A percentile compares a stretch with the other conserved stretches of the same genome.
Evolutionary conservation across 2,888 invertebrate genomes (phyloP).

Genomic region (Drosophila putrida): DNA sequence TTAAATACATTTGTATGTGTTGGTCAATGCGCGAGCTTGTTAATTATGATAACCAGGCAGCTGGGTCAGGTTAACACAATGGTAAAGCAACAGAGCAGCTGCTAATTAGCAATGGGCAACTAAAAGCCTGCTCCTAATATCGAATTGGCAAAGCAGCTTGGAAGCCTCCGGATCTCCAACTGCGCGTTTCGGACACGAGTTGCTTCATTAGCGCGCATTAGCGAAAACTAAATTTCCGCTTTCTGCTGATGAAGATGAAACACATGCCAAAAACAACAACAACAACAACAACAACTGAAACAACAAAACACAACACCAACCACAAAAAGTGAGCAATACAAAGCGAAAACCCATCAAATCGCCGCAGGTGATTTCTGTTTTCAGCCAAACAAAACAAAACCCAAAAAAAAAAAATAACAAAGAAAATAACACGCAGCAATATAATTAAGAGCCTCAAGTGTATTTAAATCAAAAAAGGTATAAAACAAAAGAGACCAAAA

Average conservation of each 20-base stretch:
- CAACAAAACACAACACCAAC: conserved; percentile 28
- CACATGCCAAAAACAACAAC: conserved; percentile 67
- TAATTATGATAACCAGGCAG: conserved; percentile 73
- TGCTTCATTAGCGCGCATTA: conserved; percentile 77
- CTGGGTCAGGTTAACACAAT: conserved; percentile 45
- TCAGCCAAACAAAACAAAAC: conserved; percentile 1
- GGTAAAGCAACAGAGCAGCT: conserved; percentile 50
- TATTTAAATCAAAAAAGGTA: conserved; percentile 67
- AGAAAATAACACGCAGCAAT: conserved; percentile 48
- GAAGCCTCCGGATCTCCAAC: conserved; percentile 47
- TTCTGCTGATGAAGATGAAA: conserved; percentile 71
- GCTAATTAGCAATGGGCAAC: conserved; percentile 71
- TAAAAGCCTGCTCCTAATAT: conserved; percentile 71
- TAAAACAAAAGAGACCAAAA: conserved; percentile 16
- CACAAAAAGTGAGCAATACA: conserved; percentile 37
- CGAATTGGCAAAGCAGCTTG: conserved; percentile 43
- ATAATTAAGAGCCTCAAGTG: conserved; percentile 80
- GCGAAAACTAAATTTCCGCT: conserved; percentile 76
- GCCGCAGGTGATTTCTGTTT: conserved; percentile 77
- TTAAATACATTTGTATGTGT: conserved; percentile 27
- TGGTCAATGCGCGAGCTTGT: conserved; percentile 66
- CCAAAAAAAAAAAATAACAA: conserved; percentile 30
- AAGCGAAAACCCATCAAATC: conserved; percentile 52
- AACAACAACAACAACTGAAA: conserved; percentile 12
- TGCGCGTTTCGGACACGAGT: conserved; percentile 59